Evolutionary conservation across 64 coral and sea anemone species (phyloP).

Genomic region (Porites australiensis): DNA sequence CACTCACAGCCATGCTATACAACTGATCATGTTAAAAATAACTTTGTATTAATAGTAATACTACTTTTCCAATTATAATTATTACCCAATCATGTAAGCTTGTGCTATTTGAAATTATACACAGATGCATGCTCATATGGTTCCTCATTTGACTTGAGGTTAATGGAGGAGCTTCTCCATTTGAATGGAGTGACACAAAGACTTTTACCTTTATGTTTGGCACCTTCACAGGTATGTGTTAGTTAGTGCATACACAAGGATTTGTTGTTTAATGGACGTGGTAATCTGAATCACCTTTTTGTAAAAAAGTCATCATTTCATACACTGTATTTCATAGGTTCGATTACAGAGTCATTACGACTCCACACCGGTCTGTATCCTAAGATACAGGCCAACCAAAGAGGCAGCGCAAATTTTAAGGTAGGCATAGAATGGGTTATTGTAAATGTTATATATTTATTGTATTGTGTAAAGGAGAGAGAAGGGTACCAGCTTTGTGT

Average conservation of each 20-base stretch:
- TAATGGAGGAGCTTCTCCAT: background rate
- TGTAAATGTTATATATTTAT: background rate
- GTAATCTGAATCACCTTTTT: background rate
- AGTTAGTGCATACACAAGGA: background rate
- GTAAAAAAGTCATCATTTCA: background rate
- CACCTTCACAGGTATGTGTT: conserved; percentile 20
- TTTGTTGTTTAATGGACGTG: background rate
- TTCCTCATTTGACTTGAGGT: background rate
- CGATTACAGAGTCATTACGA: background rate
- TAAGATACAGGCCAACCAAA: conserved; percentile 6
- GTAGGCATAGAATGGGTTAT: conserved; percentile 4
- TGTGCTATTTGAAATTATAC: background rate
- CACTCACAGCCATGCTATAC: background rate
- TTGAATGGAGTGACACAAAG: background rate
- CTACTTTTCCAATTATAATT: conserved; percentile 7
- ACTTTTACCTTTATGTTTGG: background rate
- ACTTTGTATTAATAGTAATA: too few relatives aligned
- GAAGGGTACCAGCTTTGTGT: background rate
- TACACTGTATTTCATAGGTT: background rate
- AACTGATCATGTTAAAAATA: conserved; percentile 10
- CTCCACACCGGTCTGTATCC: background rate
- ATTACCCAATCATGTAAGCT: background rate
- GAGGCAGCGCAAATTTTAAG: background rate
- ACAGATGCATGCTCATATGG: background rate
- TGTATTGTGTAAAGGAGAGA: conserved; percentile 9